Conservation (phyloP, 1,140 invertebrate genomes). For the Drosophila arizonae region DNA sequence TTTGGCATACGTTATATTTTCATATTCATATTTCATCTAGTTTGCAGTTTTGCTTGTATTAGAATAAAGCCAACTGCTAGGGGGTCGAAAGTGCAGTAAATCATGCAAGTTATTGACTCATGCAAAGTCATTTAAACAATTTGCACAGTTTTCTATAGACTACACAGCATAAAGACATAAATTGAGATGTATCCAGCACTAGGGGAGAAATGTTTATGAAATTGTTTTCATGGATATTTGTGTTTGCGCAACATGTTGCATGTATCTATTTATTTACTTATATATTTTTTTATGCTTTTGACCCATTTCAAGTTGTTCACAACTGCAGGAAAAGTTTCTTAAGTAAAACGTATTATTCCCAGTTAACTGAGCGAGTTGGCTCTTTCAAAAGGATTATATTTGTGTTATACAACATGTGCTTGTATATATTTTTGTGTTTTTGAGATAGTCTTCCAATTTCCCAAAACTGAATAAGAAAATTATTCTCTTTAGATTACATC, state of each 20-base stretch:
- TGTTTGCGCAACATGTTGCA: slow-evolving; percentile 35
- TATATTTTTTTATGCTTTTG: slow-evolving; percentile 4
- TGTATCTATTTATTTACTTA: slow-evolving; percentile 8
- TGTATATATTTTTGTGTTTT: background rate
- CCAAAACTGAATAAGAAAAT: no score
- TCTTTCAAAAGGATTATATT: background rate
- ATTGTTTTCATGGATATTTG: slow-evolving; percentile 13
- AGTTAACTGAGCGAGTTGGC: background rate
- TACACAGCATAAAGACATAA: slow-evolving; percentile 41
- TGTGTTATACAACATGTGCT: background rate
- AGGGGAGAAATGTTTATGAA: slow-evolving; percentile 5
- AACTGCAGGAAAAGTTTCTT: background rate
- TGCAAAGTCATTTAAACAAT: slow-evolving; percentile 63
- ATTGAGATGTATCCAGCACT: slow-evolving; percentile 6
- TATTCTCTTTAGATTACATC: no score
- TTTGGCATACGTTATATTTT: slow-evolving; percentile 43
- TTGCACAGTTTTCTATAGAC: slow-evolving; percentile 57
- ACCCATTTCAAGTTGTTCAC: slow-evolving; percentile 5
- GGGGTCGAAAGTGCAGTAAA: slow-evolving; percentile 42
- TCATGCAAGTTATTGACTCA: slow-evolving; percentile 62
- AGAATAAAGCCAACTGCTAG: slow-evolving; percentile 19
- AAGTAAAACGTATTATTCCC: background rate
- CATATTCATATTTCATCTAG: slow-evolving; percentile 63
- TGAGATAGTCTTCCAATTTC: no score
- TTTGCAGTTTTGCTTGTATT: slow-evolving; percentile 48